phyloP scores from a whole-genome alignment of 2,797 vertebrate genomes.

The Platalea minor region DNA sequence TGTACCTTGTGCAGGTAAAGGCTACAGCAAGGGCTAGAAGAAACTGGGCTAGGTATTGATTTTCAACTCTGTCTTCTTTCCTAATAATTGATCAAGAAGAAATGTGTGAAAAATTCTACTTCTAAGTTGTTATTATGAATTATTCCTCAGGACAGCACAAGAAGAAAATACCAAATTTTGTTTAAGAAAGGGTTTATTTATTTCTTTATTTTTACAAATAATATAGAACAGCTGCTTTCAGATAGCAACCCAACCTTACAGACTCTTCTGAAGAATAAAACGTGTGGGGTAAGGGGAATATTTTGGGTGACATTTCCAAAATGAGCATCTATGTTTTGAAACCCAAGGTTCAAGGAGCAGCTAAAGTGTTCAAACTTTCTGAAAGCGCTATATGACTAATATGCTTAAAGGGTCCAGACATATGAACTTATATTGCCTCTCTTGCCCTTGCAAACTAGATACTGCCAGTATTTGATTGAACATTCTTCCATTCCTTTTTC shows the following conservation, averaged over 20 bases:
- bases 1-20: neutral
- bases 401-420: neutral
- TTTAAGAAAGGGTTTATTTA: neutral
- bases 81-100: neutral
- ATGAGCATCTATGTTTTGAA: neutral
- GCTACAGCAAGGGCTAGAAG: neutral
- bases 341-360: neutral
- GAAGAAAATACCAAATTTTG: neutral
- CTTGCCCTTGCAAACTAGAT: neutral
- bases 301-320: neutral
- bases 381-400: neutral
- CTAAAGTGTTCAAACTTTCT: neutral
- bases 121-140: neutral
- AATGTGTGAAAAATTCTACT: neutral
- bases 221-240: neutral
- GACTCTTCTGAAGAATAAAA: slow-evolving; percentile 22
- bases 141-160: neutral
- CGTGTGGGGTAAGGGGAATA: neutral
- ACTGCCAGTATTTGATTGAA: neutral
- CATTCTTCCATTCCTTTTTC: neutral
- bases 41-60: neutral
- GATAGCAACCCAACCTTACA: neutral
- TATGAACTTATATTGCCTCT: neutral
- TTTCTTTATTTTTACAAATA: neutral
- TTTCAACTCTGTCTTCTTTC: neutral